phyloP scores from a whole-genome alignment of 1,140 invertebrate species.

The Caenorhabditis tropicalis region DNA sequence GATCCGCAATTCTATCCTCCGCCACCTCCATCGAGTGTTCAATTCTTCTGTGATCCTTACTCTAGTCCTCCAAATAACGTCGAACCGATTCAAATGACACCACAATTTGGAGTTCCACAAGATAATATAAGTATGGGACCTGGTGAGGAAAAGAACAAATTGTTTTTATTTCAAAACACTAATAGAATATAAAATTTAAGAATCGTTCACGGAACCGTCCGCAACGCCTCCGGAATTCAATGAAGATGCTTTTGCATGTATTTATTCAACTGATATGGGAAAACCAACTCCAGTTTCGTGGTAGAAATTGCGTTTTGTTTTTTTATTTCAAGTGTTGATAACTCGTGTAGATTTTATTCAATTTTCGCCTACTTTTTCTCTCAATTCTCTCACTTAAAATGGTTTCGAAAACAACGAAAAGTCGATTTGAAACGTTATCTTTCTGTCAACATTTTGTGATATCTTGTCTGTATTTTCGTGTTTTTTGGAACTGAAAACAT shows the following conservation, averaged over 20 bases:
- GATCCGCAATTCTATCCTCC: slow-evolving; percentile 27
- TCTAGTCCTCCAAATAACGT: neutral
- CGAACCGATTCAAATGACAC: neutral
- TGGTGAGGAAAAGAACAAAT: neutral
- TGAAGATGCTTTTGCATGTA: slow-evolving; percentile 16
- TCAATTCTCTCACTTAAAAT: neutral
- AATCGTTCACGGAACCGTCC: neutral
- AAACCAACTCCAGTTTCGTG: slow-evolving; percentile 33
- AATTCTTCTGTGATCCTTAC: slow-evolving; percentile 45
- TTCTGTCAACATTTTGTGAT: too few relatives aligned
- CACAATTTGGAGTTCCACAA: slow-evolving; percentile 18
- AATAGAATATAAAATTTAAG: neutral
- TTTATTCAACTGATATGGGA: slow-evolving; percentile 20
- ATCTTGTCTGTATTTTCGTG: too few relatives aligned
- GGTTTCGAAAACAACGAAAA: neutral
- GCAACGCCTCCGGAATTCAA: slow-evolving; percentile 19
- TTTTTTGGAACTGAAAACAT: neutral
- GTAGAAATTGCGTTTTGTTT: neutral
- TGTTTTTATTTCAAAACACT: neutral
- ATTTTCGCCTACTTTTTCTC: neutral
- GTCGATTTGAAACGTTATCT: neutral
- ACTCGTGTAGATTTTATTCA: slow-evolving; percentile 1
- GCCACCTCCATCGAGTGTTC: slow-evolving; percentile 35
- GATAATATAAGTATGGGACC: slow-evolving; percentile 14
- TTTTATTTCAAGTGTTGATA: neutral